Percentiles rank a stretch among this genome's conserved stretches.
Evolutionary conservation across 2,797 vertebrate genomes (phyloP).

Genomic region (Acipenser ruthenus): DNA sequence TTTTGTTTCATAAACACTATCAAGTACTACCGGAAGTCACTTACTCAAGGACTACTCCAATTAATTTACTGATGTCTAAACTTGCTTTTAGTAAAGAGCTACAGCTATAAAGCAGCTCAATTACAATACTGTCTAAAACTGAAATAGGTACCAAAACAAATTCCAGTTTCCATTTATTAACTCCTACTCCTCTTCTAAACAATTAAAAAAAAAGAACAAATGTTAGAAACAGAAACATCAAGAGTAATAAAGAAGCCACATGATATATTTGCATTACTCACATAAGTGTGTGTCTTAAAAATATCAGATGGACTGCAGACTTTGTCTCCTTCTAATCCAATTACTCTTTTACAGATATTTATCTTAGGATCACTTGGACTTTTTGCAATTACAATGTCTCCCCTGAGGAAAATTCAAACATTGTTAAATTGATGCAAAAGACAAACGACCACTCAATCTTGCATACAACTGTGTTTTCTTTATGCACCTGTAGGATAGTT

Average conservation of each 20-base stretch:
- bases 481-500: background rate
- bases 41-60: no score
- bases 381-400: slow-evolving; percentile 90
- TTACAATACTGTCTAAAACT: slow-evolving; percentile 14
- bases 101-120: slow-evolving; percentile 1
- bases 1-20: no score
- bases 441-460: slow-evolving; percentile 21
- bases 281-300: slow-evolving; percentile 81
- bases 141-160: slow-evolving; percentile 17
- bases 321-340: slow-evolving; percentile 94
- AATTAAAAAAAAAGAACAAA: background rate
- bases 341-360: slow-evolving; percentile 96
- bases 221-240: no score
- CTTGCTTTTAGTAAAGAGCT: no score
- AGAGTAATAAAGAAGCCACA: no score
- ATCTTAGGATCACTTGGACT: slow-evolving; percentile 82
- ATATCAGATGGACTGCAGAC: slow-evolving; percentile 73
- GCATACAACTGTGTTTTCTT: slow-evolving; percentile 27
- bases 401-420: slow-evolving; percentile 59
- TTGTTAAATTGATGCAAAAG: slow-evolving; percentile 21
- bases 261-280: slow-evolving; percentile 62
- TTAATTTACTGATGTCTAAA: no score
- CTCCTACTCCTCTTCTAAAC: background rate
- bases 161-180: slow-evolving; percentile 19
- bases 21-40: no score